phyloP scores from a whole-genome alignment of 2,888 invertebrate genomes.

The Drosophila anomalata region DNA sequence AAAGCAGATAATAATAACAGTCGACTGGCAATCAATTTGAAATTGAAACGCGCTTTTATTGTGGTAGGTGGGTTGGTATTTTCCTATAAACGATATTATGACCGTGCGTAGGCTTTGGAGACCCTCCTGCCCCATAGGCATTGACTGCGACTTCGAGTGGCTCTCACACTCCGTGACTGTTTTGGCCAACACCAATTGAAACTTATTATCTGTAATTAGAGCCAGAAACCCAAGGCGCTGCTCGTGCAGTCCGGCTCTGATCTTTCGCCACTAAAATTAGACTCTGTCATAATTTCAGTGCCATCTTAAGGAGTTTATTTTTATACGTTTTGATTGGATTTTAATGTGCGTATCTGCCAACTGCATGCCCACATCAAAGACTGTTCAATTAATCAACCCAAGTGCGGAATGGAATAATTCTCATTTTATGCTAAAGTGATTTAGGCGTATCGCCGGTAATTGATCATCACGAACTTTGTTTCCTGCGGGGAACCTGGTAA shows the following conservation, averaged over 20 bases:
- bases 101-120: slow-evolving; percentile 62
- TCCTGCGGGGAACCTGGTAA: slow-evolving; percentile 2
- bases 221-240: slow-evolving; percentile 62
- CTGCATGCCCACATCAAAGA: slow-evolving; percentile 63
- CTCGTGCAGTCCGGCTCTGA: slow-evolving; percentile 45
- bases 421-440: slow-evolving; percentile 27
- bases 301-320: slow-evolving; percentile 37
- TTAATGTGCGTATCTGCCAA: slow-evolving; percentile 58
- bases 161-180: slow-evolving; percentile 30
- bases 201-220: slow-evolving; percentile 75
- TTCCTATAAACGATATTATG: slow-evolving; percentile 36
- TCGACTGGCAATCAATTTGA: slow-evolving; percentile 76
- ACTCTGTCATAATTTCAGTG: slow-evolving; percentile 53
- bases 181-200: slow-evolving; percentile 68
- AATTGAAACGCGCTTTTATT: slow-evolving; percentile 75
- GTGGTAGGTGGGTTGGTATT: slow-evolving; percentile 56
- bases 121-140: slow-evolving; percentile 27
- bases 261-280: slow-evolving; percentile 55
- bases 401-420: slow-evolving; percentile 13
- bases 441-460: slow-evolving; percentile 57
- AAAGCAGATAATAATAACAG: slow-evolving; percentile 55
- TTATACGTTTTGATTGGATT: slow-evolving; percentile 52
- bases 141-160: slow-evolving; percentile 8
- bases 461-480: slow-evolving; percentile 14
- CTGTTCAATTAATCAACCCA: slow-evolving; percentile 30